Percentiles rank a stretch among this genome's conserved stretches.
These are phyloP conservation scores for Papilio gigon DNA, from an alignment of 2,888 invertebrate genomes.

Conservation along the genomic window DNA sequence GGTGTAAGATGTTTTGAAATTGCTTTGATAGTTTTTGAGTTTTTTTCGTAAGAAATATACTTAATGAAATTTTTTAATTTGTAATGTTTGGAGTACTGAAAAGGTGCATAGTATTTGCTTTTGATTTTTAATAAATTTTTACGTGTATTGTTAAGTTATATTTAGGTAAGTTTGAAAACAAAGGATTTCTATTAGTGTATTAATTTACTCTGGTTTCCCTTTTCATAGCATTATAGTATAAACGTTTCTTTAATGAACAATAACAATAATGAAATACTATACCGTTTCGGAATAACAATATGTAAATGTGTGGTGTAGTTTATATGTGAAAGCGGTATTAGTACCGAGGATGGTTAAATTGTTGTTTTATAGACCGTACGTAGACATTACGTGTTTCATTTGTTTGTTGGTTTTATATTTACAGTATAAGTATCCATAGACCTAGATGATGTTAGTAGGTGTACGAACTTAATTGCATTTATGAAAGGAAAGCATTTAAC, in stretches of 20 bases:
- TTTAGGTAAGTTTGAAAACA: not conserved
- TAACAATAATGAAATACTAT: constrained; percentile 5
- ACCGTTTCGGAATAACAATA: constrained; percentile 18
- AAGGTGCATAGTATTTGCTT: too few species aligned
- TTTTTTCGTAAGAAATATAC: not conserved
- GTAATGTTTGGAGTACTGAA: not conserved
- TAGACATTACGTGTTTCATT: too few species aligned
- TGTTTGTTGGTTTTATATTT: too few species aligned
- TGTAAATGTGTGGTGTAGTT: not conserved
- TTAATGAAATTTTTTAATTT: not conserved
- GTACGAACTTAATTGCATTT: too few species aligned
- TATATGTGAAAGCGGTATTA: constrained; percentile 1
- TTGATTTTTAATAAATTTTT: too few species aligned
- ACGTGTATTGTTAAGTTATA: not conserved
- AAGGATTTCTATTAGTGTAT: not conserved
- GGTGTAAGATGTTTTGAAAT: too few species aligned
- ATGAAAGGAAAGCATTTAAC: too few species aligned
- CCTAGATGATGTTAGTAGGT: too few species aligned
- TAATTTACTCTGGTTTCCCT: not conserved
- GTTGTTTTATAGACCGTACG: too few species aligned
- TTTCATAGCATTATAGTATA: constrained; percentile 8
- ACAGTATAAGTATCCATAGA: too few species aligned
- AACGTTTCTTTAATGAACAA: constrained; percentile 15
- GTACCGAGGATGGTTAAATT: too few species aligned
- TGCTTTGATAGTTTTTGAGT: not conserved